These are phyloP conservation scores for Eptatretus atami DNA, from an alignment of 2,797 vertebrate genomes.

Conservation along the genomic window DNA sequence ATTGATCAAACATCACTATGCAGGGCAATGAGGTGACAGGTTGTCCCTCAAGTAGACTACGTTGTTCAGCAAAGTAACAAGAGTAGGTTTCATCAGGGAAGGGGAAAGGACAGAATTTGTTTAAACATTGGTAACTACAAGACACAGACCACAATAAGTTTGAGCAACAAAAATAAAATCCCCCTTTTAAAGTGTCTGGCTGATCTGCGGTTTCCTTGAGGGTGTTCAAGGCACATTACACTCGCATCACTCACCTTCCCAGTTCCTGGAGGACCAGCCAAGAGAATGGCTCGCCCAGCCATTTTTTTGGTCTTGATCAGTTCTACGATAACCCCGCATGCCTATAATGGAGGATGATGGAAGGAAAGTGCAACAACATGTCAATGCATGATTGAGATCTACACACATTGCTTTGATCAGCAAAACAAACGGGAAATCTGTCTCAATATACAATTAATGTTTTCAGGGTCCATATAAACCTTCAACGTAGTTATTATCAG, in stretches of 20 bases:
- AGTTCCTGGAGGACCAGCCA: constrained; percentile 83
- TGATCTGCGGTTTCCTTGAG: no score
- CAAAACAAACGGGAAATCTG: no score
- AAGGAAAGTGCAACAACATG: no score
- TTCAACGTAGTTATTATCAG: no score
- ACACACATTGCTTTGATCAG: no score
- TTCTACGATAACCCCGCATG: constrained; percentile 79
- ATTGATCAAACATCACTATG: neutral
- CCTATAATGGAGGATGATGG: constrained; percentile 16
- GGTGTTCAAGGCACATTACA: no score
- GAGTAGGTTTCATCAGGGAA: constrained; percentile 8
- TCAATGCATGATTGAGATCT: no score
- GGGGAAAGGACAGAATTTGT: neutral
- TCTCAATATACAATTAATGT: no score
- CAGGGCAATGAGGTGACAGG: no score
- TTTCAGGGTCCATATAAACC: no score
- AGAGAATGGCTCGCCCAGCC: constrained; percentile 65
- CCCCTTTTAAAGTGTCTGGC: neutral
- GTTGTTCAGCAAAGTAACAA: constrained; percentile 4
- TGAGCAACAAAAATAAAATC: neutral
- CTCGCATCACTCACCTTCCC: constrained; percentile 35
- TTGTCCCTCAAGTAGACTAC: neutral
- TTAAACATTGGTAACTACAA: neutral
- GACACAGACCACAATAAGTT: neutral
- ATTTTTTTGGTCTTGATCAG: constrained; percentile 91